These are phyloP conservation scores for Manacus vitellinus DNA, from an alignment of 2,113 vertebrate species.

Conservation along the genomic window DNA sequence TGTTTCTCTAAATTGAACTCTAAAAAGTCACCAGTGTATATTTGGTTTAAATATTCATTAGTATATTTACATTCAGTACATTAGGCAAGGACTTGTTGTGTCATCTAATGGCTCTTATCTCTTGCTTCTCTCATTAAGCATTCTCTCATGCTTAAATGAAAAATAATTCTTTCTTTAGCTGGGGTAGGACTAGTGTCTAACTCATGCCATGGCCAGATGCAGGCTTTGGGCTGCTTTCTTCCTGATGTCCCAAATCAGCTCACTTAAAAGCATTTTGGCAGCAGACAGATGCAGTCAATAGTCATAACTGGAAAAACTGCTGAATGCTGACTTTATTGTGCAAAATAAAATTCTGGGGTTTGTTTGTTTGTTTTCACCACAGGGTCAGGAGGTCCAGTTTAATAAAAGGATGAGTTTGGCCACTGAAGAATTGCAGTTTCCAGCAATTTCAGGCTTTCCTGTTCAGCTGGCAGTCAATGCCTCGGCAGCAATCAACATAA, in stretches of 20 bases:
- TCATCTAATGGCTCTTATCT: not conserved
- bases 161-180: not conserved
- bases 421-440: constrained; percentile 79
- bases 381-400: constrained; percentile 86
- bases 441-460: constrained; percentile 83
- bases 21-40: not conserved
- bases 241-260: not conserved
- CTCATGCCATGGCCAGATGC: not conserved
- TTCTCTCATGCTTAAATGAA: not conserved
- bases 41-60: not conserved
- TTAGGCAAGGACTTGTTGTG: not conserved
- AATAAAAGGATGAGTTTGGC: constrained; percentile 77
- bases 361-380: not conserved
- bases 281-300: not conserved
- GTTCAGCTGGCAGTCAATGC: constrained; percentile 80
- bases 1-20: not conserved
- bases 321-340: not conserved
- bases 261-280: not conserved
- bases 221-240: not conserved
- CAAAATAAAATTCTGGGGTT: not conserved
- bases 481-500: constrained; percentile 76
- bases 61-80: not conserved
- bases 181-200: not conserved
- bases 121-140: not conserved
- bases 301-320: not conserved